These are phyloP conservation scores for Ceratina calcarata DNA, from an alignment of 1,140 invertebrate species.

Conservation along the genomic window DNA sequence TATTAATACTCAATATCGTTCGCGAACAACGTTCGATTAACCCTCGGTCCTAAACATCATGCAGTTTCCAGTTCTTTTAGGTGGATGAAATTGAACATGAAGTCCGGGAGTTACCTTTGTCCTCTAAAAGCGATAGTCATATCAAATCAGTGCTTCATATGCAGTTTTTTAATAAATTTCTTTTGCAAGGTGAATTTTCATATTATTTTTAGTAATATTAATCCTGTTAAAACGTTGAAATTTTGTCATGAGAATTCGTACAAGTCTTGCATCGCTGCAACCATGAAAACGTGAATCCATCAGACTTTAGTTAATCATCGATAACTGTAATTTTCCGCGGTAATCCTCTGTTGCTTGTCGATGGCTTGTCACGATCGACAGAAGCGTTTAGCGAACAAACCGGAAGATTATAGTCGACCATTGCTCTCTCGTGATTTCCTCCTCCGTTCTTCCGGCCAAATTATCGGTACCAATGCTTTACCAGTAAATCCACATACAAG, in stretches of 20 bases:
- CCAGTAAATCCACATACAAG: conserved; percentile 44
- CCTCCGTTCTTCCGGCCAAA: conserved; percentile 52
- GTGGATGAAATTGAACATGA: too few relatives aligned
- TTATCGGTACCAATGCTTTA: conserved; percentile 50
- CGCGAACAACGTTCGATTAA: not conserved
- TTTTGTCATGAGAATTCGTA: too few relatives aligned
- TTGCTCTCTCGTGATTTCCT: conserved; percentile 46
- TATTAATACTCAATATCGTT: conserved; percentile 11
- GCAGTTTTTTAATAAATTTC: too few relatives aligned
- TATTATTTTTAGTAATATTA: too few relatives aligned
- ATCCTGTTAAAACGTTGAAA: too few relatives aligned
- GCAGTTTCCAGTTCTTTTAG: not conserved
- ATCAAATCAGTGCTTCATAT: too few relatives aligned
- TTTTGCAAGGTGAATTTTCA: too few relatives aligned
- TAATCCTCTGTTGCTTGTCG: not conserved
- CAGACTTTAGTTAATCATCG: conserved; percentile 6
- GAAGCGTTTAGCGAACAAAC: conserved; percentile 7
- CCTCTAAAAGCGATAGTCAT: too few relatives aligned
- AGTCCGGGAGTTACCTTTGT: too few relatives aligned
- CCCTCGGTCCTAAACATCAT: not conserved
- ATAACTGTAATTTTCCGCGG: conserved; percentile 31
- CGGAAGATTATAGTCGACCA: conserved; percentile 35
- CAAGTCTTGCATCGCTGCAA: too few relatives aligned
- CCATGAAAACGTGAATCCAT: not conserved
- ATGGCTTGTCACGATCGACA: conserved; percentile 25